Evolutionary conservation across 2,797 vertebrate species (phyloP), one percentile per base, ranked within the genome.

Genomic region (Pyrrhura leucotis): DNA sequence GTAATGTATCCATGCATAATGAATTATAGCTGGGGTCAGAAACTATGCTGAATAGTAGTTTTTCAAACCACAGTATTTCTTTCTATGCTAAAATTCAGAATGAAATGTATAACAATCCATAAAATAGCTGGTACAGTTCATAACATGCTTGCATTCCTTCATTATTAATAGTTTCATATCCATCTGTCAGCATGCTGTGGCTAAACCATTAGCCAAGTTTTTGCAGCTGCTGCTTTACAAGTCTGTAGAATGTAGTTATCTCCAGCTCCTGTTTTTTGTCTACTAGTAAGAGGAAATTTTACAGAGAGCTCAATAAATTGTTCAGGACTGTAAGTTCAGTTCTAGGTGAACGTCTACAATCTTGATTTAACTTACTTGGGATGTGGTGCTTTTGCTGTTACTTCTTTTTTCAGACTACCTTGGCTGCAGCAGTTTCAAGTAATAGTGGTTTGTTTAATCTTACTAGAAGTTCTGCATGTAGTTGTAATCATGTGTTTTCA

Each of bases 71-170:
- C 78, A 66, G 12, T 84, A 83, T 89, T 95, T 85, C 25, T 73
- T 82, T 62, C 79, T 80, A 26, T 85, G 35, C 59, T 91, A 61
- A 79, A 96, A 88, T 89, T 74, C 62, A 66, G 48, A 90, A 76
- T 80, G 50, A 73, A 81, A 68, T 56, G 40, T 88, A 75, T 89
- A 88, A 74, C 67, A 61, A 83, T 71, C 82, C 51, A 68, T 87
- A 82, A 94, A 96, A 81, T 71, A 90, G 59, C 68, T 68, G 82
- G 26, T 68, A 63, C 6, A n/a, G 51, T 81, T 92, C 71, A 22
- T 95, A 92, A 93, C 68, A 69, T 66, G 79, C 88, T 95, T 90
- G 71, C 3, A n/a, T 96, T 95, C 77, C 71, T 96, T 94, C 69
- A 85, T 94, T 89, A 81, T 94, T 94, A 93, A 73, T 90, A 73